A percentile compares a stretch with the other conserved stretches of the same genome.
These are phyloP conservation scores for Coelopa frigida DNA, from an alignment of 1,140 invertebrate species.

Conservation along the genomic window DNA sequence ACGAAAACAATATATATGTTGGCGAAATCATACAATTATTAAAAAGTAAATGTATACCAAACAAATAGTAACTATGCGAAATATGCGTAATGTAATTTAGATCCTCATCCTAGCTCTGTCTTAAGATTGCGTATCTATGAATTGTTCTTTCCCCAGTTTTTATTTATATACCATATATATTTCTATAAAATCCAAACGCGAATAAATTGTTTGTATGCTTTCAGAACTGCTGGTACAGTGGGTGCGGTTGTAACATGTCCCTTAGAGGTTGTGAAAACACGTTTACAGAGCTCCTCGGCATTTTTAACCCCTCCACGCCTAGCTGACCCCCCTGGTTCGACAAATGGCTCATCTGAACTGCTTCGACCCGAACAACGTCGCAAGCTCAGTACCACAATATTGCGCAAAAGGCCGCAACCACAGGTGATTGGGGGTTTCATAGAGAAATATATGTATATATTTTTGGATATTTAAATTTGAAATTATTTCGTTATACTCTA, in stretches of 20 bases:
- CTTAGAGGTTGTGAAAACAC: constrained; percentile 96
- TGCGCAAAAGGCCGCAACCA: constrained; percentile 46
- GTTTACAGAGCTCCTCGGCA: constrained; percentile 85
- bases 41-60: too few species aligned
- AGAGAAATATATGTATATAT: constrained; percentile 19
- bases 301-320: constrained; percentile 50
- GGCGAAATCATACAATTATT: too few species aligned
- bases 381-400: constrained; percentile 45
- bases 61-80: too few species aligned
- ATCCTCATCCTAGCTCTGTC: too few species aligned
- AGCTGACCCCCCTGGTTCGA: constrained; percentile 33
- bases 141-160: too few species aligned
- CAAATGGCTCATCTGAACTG: constrained; percentile 32
- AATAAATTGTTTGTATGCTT: constrained; percentile 35
- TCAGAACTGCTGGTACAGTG: constrained; percentile 86
- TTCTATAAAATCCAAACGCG: too few species aligned
- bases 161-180: too few species aligned
- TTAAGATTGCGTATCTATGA: too few species aligned
- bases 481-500: constrained; percentile 10
- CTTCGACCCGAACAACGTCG: constrained; percentile 42
- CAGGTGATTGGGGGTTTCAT: constrained; percentile 46
- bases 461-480: neutral
- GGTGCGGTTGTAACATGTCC: constrained; percentile 97
- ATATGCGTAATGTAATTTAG: too few species aligned
- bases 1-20: too few species aligned